Evolutionary conservation across 1,140 invertebrate genomes (phyloP), one percentile per base, ranked within the genome.

Genomic region (Anoplophora glabripennis): DNA sequence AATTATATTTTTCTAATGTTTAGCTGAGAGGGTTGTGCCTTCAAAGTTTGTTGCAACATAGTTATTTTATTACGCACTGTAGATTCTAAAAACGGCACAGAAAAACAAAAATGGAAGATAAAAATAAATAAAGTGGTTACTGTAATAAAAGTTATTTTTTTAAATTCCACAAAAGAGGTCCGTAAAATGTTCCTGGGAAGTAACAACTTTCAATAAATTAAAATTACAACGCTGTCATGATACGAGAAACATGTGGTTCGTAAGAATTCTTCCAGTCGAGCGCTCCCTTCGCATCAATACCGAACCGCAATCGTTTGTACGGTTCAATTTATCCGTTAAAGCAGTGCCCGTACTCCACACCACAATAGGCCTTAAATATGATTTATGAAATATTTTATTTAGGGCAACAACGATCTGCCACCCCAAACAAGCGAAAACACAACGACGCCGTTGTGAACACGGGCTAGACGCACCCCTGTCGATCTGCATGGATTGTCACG

Each of bases 361-460:
- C 59, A 67, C 65, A 65, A 47, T 52, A 52, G 64, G 54, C 41
- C 57, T 66, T 68, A 68, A 68, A 68, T 68, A 66, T 68, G 66
- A 68, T 68, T 68, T 68, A 68, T 68, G 66, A 53, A 61, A 64
- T 68, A 68, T 68, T 68, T 68, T 64, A 64, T 64, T 59, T 61
- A 41, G 54, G 59, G 63, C 55, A 53, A 61, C 59, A 48, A 52
- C 49, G 49, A 52, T 7, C 49, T 35, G 49, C 49, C 49, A 52
- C 49, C 56, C 18, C 53, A 44, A 54, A 54, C 53, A 54, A 54
- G 17, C 15, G 53, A 42, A 54, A 54, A 54, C 53, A 54, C 34
- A 21, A 54, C 44, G 53, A 52, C 35, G 36, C 49, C 49, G 4
- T 37, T 52, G 49, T 52, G 12, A 18, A 18, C 15, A 35, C 49